Evolutionary conservation across 1,140 invertebrate species (phyloP), one percentile per base, ranked within the genome.

Genomic region (Tetragonula clypearis): DNA sequence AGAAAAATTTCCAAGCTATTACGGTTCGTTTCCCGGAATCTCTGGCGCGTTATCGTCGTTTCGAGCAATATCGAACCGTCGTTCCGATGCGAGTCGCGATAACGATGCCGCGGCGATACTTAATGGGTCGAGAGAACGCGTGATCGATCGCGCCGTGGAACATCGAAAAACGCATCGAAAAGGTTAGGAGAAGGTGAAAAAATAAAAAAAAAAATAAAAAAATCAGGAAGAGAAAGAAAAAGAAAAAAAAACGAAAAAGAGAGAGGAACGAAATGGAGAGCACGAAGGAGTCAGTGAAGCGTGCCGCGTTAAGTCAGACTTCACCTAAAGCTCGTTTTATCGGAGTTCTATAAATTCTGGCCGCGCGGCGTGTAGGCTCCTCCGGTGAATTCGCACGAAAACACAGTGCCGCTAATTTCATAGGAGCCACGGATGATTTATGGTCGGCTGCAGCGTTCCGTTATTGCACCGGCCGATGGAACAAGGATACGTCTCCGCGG

Each of bases 391-490:
- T 84, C 56, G 82, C 56, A 68, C 56, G 82, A 62, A 71, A 78
- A 69, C 82, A 55, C 81, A 68, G 79, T 81, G 55, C 53, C 11
- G 82, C 82, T 84, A 84, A 84, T 84, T 84, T 71, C 82, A 84
- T 79, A 72, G 82, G 66, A 71, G 66, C 76, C 76, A 8, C 5
- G 21, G 82, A 84, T 84, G 82, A 84, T 84, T 84, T 84, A 84
- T 84, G 82, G 82, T 69, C 66, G 41, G 66, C 66, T 53, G 75
- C 82, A 56, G 53, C 82, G 82, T 84, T 78, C 82, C 82, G 82
- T 79, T 84, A 84, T 79, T 74, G 71, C 80, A 62, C 41, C 66
- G 55, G 35, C 79, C 71, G 82, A 84, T 68, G 66, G 66, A 84
- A 84, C 82, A 49, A 41, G 82, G 56, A 79, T 84, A 71, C 80